Base-by-base conservation (phyloP, 1,140 invertebrate genomes). In the Popillia japonica region DNA sequence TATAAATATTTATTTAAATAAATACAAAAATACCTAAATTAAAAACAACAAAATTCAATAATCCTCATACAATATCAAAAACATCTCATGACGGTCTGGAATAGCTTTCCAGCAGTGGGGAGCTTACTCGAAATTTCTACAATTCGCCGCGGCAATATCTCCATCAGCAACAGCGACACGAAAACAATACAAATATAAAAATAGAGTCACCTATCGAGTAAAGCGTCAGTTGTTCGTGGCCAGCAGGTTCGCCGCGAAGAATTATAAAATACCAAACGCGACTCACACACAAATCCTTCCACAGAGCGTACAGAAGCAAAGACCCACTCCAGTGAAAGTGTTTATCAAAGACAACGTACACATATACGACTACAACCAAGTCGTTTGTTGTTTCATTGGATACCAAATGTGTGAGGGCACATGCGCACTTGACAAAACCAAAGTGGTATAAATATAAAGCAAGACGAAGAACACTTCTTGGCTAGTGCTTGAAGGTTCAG, bases 401-500 rank as follows among this genome's bases (percentile, higher is more conserved):
- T 78, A 79, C 78, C 79, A 80, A 83, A 81, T 44, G 77, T 23
- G 48, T 27, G 68, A 59, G 75, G 34, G 79, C 83, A 81, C 85
- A 85, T 83, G 85, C 86, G 85, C 82, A 83, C 59, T 80, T 59
- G 42, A 59, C 81, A 78, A 85, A 85, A 84, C 78, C 74, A 78
- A 72, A 79, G 72, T 77, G 78, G 78, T 86, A 86, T 86, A 87
- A 86, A 86, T 87, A 87, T 83, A 85, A 83, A 86, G 79, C 75
- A 80, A 80, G 78, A 79, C 77, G 76, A 75, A 79, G 77, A 72
- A 82, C 86, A 86, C 85, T 87, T 85, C 86, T 86, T 86, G 82
- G 83, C 83, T 85, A 86, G 86, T 86, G 85, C 82, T 85, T 80
- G 81, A 85, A 82, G 78, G 79, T 79, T 80, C 79, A 86, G 84